These are phyloP conservation scores for Lepus europaeus DNA, from an alignment of 2,113 vertebrate genomes.

Conservation along the genomic window DNA sequence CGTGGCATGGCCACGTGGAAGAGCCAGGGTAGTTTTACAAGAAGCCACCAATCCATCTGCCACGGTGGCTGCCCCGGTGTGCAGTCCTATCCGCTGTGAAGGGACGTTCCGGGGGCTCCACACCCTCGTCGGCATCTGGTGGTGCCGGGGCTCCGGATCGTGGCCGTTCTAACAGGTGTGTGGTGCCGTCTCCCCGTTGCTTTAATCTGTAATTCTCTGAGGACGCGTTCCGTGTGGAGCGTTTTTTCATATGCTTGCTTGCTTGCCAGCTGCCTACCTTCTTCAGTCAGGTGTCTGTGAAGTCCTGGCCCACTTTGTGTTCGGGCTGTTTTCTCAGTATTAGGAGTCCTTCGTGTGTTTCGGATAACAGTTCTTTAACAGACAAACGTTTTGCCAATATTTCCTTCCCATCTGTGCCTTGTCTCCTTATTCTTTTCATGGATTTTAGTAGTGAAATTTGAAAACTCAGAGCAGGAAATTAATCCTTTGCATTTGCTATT, in stretches of 20 bases:
- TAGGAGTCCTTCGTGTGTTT: neutral
- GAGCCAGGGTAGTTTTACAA: neutral
- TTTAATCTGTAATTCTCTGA: neutral
- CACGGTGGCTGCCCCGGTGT: neutral
- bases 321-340: neutral
- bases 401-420: neutral
- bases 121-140: neutral
- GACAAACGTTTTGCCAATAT: neutral
- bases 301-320: neutral
- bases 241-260: neutral
- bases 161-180: neutral
- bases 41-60: neutral
- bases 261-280: neutral
- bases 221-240: neutral
- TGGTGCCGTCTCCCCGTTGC: neutral
- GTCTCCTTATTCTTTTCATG: neutral
- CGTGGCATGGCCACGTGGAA: too few species aligned
- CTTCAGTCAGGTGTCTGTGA: neutral
- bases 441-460: neutral
- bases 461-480: conserved; percentile 27
- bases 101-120: neutral
- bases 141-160: neutral
- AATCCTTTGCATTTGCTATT: neutral
- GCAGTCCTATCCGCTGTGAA: neutral
- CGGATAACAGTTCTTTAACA: neutral